A percentile compares a stretch with the other conserved stretches of the same genome.
Conservation (phyloP, 2,113 vertebrate genomes). For the Rhinolophus sinicus region DNA sequence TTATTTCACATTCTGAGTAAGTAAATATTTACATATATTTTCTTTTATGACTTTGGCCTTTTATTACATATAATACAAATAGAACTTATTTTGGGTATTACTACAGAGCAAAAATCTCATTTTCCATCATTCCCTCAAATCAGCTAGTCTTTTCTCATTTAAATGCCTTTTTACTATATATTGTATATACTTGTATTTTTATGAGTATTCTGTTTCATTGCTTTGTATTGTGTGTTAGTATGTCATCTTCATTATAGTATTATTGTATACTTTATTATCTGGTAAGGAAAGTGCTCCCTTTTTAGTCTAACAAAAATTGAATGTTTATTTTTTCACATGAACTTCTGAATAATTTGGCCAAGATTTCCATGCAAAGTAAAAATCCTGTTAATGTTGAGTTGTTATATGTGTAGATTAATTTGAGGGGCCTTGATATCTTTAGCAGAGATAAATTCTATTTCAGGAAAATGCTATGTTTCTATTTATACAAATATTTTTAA, state of each 20-base stretch:
- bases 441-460: neutral
- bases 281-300: neutral
- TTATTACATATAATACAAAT: constrained; percentile 16
- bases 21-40: constrained; percentile 62
- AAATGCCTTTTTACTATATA: neutral
- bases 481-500: neutral
- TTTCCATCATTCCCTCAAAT: neutral
- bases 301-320: neutral
- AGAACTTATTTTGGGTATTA: neutral
- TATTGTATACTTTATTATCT: neutral
- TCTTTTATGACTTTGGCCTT: constrained; percentile 39
- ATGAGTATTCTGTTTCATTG: neutral
- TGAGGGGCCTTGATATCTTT: neutral
- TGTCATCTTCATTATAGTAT: neutral
- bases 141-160: neutral
- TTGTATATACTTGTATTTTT: constrained; percentile 8
- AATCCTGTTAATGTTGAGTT: neutral
- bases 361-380: constrained; percentile 22
- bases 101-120: neutral
- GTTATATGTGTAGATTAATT: neutral
- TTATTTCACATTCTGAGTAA: constrained; percentile 75
- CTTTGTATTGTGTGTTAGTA: neutral
- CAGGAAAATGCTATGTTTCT: neutral
- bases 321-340: neutral
- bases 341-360: neutral